phyloP scores from a whole-genome alignment of 1,140 invertebrate species.

The Tetramorium alpestre region DNA sequence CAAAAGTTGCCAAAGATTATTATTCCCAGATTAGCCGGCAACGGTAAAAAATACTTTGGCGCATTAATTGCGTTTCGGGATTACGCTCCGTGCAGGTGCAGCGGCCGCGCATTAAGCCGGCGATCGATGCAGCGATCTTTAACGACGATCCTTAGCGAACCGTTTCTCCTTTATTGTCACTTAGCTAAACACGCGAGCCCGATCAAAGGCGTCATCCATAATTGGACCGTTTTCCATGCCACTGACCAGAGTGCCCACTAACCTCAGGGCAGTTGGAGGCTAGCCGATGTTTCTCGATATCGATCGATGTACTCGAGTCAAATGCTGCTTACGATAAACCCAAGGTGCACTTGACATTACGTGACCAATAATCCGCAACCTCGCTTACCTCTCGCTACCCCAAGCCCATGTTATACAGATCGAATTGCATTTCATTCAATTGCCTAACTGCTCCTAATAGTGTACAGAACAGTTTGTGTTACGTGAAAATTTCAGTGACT shows the following conservation, averaged over 20 bases:
- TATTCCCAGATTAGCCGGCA: background rate
- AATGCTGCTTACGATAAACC: constrained; percentile 63
- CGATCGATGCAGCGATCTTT: constrained; percentile 19
- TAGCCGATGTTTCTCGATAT: constrained; percentile 66
- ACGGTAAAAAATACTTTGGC: background rate
- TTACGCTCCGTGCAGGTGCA: no score
- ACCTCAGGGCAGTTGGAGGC: constrained; percentile 54
- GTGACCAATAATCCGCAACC: constrained; percentile 63
- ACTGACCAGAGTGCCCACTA: constrained; percentile 60
- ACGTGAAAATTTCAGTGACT: background rate
- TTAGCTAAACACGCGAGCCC: constrained; percentile 62
- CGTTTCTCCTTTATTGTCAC: constrained; percentile 39
- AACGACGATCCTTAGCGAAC: constrained; percentile 53
- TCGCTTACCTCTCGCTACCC: constrained; percentile 24
- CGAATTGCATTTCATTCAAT: background rate
- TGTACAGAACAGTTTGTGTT: background rate
- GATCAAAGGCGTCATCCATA: constrained; percentile 72
- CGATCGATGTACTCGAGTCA: constrained; percentile 60
- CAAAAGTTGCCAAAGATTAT: background rate
- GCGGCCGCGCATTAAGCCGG: background rate
- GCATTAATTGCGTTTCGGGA: background rate
- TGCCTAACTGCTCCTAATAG: background rate
- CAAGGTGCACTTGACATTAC: constrained; percentile 66
- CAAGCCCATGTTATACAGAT: constrained; percentile 13
- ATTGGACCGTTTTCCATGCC: constrained; percentile 71